Conservation (phyloP, 2,888 invertebrate genomes). For the Synanthedon vespiformis region DNA sequence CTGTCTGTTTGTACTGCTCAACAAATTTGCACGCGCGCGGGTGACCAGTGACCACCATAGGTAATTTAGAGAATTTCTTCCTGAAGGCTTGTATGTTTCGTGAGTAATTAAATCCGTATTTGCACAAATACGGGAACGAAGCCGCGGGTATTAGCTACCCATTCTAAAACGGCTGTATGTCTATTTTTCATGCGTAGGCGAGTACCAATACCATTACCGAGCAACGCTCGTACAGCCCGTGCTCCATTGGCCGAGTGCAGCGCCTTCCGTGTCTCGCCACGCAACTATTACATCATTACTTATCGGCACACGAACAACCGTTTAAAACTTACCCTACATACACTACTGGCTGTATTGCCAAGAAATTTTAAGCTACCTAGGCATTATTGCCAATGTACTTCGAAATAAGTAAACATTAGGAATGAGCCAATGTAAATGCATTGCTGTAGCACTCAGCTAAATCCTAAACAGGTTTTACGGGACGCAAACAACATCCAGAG, state of each 20-base stretch:
- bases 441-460: constrained; percentile 10
- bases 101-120: too few species aligned
- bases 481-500: constrained; percentile 43
- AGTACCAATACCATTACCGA: too few species aligned
- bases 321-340: neutral
- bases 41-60: too few species aligned
- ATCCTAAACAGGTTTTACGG: constrained; percentile 52
- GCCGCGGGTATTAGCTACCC: constrained; percentile 3
- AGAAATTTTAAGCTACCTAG: neutral
- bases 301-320: neutral
- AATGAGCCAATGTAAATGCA: neutral
- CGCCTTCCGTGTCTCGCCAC: constrained; percentile 59
- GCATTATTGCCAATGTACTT: neutral
- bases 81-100: too few species aligned
- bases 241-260: constrained; percentile 61
- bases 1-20: too few species aligned
- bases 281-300: constrained; percentile 45
- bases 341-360: neutral
- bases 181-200: too few species aligned
- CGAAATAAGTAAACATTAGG: neutral
- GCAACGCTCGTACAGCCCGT: constrained; percentile 23
- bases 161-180: too few species aligned
- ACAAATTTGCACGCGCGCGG: too few species aligned
- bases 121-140: neutral
- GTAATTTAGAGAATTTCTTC: too few species aligned